These are phyloP conservation scores for Bothrops jararaca DNA, from an alignment of 2,113 vertebrate genomes.

Conservation along the genomic window DNA sequence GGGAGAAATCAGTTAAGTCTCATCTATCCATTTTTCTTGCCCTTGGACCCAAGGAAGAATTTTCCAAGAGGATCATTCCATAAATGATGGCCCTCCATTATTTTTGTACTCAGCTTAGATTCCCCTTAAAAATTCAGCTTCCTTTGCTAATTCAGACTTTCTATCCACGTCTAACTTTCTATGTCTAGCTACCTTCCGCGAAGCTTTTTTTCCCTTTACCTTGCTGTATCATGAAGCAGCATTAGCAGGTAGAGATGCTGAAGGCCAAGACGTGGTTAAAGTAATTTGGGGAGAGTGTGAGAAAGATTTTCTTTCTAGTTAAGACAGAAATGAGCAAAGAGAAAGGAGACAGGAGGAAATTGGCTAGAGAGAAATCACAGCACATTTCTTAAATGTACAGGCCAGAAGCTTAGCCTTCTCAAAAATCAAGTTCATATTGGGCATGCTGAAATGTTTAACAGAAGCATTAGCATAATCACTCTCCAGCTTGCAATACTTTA, in stretches of 20 bases:
- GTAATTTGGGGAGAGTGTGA: background rate
- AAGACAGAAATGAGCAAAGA: constrained; percentile 20
- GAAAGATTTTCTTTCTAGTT: background rate
- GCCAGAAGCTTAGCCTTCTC: background rate
- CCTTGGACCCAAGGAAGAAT: background rate
- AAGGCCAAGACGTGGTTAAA: background rate
- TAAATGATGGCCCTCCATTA: background rate
- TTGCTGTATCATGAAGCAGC: background rate
- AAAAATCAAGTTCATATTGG: constrained; percentile 2
- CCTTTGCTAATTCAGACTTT: background rate
- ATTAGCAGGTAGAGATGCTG: background rate
- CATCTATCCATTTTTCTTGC: background rate
- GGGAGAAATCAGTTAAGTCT: background rate
- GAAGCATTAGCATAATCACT: constrained; percentile 22
- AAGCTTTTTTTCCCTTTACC: background rate
- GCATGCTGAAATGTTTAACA: constrained; percentile 27
- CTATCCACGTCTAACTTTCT: background rate
- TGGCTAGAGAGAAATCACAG: constrained; percentile 17
- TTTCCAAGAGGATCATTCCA: background rate
- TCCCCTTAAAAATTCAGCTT: background rate
- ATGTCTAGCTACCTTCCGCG: background rate
- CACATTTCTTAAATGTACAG: constrained; percentile 20
- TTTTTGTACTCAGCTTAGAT: background rate
- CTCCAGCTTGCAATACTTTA: constrained; percentile 14
- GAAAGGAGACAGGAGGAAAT: background rate